These are phyloP conservation scores for Ceratina calcarata DNA, from an alignment of 1,140 invertebrate genomes.

Conservation along the genomic window DNA sequence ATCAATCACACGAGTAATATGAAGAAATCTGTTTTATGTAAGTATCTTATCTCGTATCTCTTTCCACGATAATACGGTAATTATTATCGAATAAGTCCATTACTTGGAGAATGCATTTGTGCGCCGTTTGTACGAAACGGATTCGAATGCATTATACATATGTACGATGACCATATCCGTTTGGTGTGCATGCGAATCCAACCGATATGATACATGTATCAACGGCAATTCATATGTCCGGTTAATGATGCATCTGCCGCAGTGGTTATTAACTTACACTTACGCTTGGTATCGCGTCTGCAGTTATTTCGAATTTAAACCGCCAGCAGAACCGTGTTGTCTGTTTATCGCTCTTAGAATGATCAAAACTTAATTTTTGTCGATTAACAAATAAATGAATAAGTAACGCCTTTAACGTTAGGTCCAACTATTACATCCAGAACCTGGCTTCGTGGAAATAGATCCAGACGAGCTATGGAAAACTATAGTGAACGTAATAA, in stretches of 20 bases:
- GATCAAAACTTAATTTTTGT: no score
- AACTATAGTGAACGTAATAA: slow-evolving; percentile 86
- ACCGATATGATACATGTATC: no score
- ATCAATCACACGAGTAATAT: no score
- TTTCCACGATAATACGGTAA: no score
- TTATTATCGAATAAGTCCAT: no score
- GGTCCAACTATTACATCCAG: slow-evolving; percentile 89
- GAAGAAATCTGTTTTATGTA: no score
- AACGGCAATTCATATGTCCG: not conserved
- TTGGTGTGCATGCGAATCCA: not conserved
- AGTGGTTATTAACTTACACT: not conserved
- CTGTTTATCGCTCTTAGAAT: no score
- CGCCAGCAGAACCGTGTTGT: no score
- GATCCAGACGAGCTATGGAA: slow-evolving; percentile 91
- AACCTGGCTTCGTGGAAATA: slow-evolving; percentile 92
- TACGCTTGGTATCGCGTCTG: not conserved
- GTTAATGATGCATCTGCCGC: not conserved
- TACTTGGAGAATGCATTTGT: no score
- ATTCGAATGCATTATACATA: not conserved
- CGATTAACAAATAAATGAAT: not conserved
- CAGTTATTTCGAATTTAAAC: not conserved
- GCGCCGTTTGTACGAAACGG: no score
- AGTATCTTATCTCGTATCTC: no score
- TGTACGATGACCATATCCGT: not conserved
- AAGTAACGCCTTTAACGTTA: slow-evolving; percentile 70